phyloP scores from a whole-genome alignment of 2,797 vertebrate species.

The Xiphorhynchus erythropygius region DNA sequence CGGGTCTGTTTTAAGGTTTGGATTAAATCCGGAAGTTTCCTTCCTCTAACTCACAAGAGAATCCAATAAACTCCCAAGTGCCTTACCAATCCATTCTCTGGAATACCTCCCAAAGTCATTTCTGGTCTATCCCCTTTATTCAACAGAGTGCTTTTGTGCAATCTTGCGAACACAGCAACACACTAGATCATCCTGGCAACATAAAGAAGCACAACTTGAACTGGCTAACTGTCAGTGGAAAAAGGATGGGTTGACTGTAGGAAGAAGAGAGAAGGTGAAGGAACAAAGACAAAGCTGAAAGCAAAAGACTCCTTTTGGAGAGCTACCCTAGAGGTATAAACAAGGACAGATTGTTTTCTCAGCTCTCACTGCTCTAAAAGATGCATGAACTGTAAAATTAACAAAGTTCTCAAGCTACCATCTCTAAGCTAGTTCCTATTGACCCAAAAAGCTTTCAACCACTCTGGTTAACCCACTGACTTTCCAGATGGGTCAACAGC shows the following conservation, averaged over 20 bases:
- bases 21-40: not conserved
- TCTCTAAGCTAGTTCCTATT: not conserved
- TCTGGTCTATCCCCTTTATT: constrained; percentile 3
- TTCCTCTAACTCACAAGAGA: not conserved
- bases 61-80: not conserved
- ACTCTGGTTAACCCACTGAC: not conserved
- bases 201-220: constrained; percentile 28
- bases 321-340: not conserved
- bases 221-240: not conserved
- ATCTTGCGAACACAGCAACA: constrained; percentile 4
- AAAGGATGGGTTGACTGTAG: not conserved
- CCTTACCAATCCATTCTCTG: constrained; percentile 3
- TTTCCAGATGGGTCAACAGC: not conserved
- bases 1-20: not conserved
- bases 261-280: not conserved
- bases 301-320: not conserved
- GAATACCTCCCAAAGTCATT: constrained; percentile 28
- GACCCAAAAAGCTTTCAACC: not conserved
- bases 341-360: not conserved
- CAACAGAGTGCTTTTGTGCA: not conserved
- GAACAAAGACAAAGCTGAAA: constrained; percentile 22
- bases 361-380: not conserved
- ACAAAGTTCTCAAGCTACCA: not conserved
- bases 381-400: not conserved
- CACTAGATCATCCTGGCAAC: constrained; percentile 52